Evolutionary conservation across 1,140 invertebrate genomes (phyloP).

Genomic region (Lasaia peninsularis): DNA sequence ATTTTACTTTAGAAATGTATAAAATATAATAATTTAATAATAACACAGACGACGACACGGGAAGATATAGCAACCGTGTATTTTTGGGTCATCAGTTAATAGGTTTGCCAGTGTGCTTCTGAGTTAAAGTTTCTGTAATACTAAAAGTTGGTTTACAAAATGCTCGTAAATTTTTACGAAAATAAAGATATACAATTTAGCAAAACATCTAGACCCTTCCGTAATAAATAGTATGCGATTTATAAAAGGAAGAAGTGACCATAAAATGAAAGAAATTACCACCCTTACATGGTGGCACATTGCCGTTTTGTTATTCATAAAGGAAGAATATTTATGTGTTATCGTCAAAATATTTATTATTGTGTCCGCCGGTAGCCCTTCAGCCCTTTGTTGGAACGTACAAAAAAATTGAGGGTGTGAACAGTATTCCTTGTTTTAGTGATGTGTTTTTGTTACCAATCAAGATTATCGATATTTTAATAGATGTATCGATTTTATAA

Average conservation of each 20-base stretch:
- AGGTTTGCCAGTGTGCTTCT: too few species aligned
- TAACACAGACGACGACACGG: too few species aligned
- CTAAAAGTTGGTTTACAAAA: neutral
- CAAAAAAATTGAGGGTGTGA: slow-evolving; percentile 72
- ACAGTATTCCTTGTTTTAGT: slow-evolving; percentile 37
- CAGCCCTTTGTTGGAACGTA: slow-evolving; percentile 64
- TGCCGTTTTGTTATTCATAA: slow-evolving; percentile 73
- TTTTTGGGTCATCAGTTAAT: too few species aligned
- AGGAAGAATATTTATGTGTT: slow-evolving; percentile 73
- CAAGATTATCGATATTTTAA: slow-evolving; percentile 26
- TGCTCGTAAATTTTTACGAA: neutral
- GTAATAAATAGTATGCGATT: slow-evolving; percentile 66
- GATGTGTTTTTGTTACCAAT: slow-evolving; percentile 24
- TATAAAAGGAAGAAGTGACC: slow-evolving; percentile 61
- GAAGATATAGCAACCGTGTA: too few species aligned
- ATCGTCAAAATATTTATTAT: slow-evolving; percentile 78
- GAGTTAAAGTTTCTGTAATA: too few species aligned
- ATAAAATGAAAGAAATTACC: slow-evolving; percentile 62
- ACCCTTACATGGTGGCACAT: slow-evolving; percentile 50
- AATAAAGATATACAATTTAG: slow-evolving; percentile 7
- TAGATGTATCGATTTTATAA: too few species aligned
- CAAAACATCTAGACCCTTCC: slow-evolving; percentile 24
- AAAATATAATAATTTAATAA: too few species aligned
- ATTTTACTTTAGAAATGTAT: too few species aligned
- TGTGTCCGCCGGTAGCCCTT: slow-evolving; percentile 61